Evolutionary conservation across 2,797 vertebrate genomes (phyloP).

Genomic region (Coreius guichenoti): DNA sequence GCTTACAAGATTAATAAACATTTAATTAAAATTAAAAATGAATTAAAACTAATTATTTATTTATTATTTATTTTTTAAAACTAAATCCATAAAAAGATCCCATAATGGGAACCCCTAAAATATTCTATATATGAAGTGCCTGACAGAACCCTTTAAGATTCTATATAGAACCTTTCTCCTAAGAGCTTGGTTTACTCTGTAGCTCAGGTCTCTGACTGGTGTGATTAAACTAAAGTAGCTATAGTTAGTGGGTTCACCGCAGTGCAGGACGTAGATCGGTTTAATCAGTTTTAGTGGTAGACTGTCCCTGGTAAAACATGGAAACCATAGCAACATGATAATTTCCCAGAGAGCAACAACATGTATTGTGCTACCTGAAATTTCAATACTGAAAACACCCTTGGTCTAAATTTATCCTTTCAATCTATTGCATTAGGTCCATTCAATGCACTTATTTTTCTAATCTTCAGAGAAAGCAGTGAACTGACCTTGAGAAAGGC

Average conservation of each 20-base stretch:
- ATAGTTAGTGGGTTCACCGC: neutral
- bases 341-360: neutral
- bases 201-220: neutral
- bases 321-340: slow-evolving; percentile 37
- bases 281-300: slow-evolving; percentile 31
- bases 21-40: too few species aligned
- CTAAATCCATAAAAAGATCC: too few species aligned
- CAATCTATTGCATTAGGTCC: slow-evolving; percentile 22
- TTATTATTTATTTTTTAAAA: too few species aligned
- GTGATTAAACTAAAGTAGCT: slow-evolving; percentile 21
- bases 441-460: slow-evolving; percentile 22
- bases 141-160: neutral
- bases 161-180: neutral
- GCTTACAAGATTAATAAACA: too few species aligned
- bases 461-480: slow-evolving; percentile 20
- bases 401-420: slow-evolving; percentile 25
- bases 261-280: neutral
- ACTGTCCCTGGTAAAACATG: slow-evolving; percentile 2
- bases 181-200: neutral
- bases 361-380: slow-evolving; percentile 4
- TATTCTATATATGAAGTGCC: neutral
- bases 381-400: slow-evolving; percentile 20
- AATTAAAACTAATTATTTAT: too few species aligned
- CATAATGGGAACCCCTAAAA: neutral
- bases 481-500: slow-evolving; percentile 38